Percentiles rank a stretch among this genome's conserved stretches.
phyloP scores from a whole-genome alignment of 2,888 invertebrate species.

The Dendrolimus houi region DNA sequence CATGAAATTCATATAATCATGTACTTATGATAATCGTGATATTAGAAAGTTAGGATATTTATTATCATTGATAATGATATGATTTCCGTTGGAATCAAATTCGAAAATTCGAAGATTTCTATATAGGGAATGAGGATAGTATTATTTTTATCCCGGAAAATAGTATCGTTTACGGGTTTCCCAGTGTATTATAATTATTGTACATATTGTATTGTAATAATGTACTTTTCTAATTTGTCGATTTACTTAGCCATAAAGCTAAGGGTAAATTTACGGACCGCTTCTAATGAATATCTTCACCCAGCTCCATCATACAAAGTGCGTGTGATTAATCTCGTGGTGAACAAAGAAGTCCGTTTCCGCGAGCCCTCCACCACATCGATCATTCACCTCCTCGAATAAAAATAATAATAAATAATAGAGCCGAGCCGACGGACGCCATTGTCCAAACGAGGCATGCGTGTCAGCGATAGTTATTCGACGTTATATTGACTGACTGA shows the following conservation, averaged over 20 bases:
- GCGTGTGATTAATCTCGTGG: constrained; percentile 64
- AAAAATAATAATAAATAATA: constrained; percentile 72
- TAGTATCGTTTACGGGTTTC: no score
- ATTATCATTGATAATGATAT: no score
- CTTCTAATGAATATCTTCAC: constrained; percentile 60
- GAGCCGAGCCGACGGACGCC: constrained; percentile 37
- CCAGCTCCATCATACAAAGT: constrained; percentile 48
- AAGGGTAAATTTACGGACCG: constrained; percentile 26
- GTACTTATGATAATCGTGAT: no score
- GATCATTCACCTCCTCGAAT: constrained; percentile 67
- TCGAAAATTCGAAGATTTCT: no score
- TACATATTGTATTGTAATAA: background rate
- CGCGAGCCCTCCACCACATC: constrained; percentile 57
- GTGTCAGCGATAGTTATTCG: constrained; percentile 53
- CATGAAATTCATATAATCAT: no score
- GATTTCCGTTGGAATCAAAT: no score
- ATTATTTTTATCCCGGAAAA: no score
- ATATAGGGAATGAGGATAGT: no score
- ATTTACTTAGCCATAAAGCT: background rate
- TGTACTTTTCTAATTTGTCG: background rate
- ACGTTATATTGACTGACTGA: constrained; percentile 30
- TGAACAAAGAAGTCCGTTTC: constrained; percentile 66
- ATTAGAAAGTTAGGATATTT: no score
- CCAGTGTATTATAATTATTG: no score
- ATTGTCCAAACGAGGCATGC: constrained; percentile 62